A percentile compares a stretch with the other conserved stretches of the same genome.
These are phyloP conservation scores for Hermaeophaga mercurialis DNA, from an alignment of 2,888 invertebrate species.

Conservation along the genomic window DNA sequence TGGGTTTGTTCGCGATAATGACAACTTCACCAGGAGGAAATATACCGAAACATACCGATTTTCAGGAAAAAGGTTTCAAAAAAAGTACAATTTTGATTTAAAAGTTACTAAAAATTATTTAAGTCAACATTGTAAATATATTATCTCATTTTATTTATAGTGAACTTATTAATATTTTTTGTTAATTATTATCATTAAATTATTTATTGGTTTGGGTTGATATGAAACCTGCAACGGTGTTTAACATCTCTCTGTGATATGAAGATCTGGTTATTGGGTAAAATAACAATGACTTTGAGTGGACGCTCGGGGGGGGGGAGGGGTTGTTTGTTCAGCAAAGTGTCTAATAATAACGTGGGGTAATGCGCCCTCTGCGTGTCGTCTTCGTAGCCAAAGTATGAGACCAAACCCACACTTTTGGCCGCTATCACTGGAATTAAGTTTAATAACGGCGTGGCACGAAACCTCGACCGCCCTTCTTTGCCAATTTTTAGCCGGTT, in stretches of 20 bases:
- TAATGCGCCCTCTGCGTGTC: slow-evolving; percentile 30
- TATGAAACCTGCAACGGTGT: too few relatives aligned
- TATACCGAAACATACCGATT: too few relatives aligned
- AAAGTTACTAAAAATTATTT: too few relatives aligned
- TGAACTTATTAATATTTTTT: too few relatives aligned
- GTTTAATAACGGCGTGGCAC: slow-evolving; percentile 25
- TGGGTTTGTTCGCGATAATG: too few relatives aligned
- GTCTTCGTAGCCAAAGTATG: slow-evolving; percentile 20
- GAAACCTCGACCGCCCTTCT: slow-evolving; percentile 19
- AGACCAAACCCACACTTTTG: slow-evolving; percentile 26
- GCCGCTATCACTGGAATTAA: slow-evolving; percentile 25
- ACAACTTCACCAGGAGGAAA: too few relatives aligned
- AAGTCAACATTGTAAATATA: too few relatives aligned
- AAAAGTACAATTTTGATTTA: too few relatives aligned
- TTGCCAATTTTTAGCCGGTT: slow-evolving; percentile 17
- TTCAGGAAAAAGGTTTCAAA: too few relatives aligned
- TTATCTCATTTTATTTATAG: too few relatives aligned
- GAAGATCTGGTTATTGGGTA: slow-evolving; percentile 14
- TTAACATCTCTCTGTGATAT: slow-evolving; percentile 6
- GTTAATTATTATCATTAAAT: too few relatives aligned
- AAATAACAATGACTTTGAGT: slow-evolving; percentile 17
- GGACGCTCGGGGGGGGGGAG: slow-evolving; percentile 5
- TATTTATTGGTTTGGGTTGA: too few relatives aligned
- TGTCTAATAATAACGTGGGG: slow-evolving; percentile 28
- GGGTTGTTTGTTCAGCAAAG: slow-evolving; percentile 26